A percentile compares a stretch with the other conserved stretches of the same genome.
These are phyloP conservation scores for Pogonus chalceus DNA, from an alignment of 1,140 invertebrate genomes.

Conservation along the genomic window DNA sequence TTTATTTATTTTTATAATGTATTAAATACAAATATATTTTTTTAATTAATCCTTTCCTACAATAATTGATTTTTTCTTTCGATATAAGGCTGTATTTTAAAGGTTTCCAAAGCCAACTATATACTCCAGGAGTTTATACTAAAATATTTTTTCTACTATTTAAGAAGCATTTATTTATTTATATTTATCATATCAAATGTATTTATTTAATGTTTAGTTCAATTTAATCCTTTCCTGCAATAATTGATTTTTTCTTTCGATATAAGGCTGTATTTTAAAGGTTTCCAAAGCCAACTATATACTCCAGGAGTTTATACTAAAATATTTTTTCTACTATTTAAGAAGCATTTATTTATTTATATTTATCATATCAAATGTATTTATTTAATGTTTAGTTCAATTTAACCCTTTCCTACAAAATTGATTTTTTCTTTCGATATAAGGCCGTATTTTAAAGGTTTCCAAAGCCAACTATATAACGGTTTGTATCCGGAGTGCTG, in stretches of 20 bases:
- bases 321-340: neutral
- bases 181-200: too few species aligned
- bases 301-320: neutral
- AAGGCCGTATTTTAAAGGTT: neutral
- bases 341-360: neutral
- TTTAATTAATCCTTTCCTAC: neutral
- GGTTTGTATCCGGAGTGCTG: too few species aligned
- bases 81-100: neutral
- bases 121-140: neutral
- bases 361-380: too few species aligned
- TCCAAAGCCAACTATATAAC: neutral
- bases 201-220: neutral
- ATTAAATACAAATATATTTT: neutral
- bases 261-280: neutral
- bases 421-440: neutral
- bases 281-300: neutral
- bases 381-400: neutral
- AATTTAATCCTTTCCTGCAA: neutral
- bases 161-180: neutral
- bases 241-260: neutral
- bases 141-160: neutral
- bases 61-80: neutral
- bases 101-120: neutral
- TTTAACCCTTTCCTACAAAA: neutral
- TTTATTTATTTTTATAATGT: too few species aligned